A percentile compares a stretch with the other conserved stretches of the same genome.
These are phyloP conservation scores for Drosophila tanythrix DNA, from an alignment of 2,888 invertebrate species.

Conservation along the genomic window DNA sequence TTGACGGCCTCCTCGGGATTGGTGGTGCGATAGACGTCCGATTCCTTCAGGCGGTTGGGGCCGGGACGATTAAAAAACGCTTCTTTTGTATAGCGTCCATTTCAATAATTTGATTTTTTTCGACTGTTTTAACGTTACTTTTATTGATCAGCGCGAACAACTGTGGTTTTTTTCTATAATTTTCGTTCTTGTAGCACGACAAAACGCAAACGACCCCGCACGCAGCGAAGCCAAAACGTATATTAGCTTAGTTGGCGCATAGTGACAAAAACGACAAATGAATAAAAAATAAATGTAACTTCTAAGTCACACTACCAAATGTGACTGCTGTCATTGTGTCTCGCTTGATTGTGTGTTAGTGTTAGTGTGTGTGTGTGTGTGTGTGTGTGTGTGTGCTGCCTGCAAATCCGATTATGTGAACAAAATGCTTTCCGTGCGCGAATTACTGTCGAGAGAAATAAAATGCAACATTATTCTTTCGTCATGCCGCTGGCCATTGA, in stretches of 20 bases:
- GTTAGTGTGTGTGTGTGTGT: background rate
- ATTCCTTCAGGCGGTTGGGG: conserved; percentile 88
- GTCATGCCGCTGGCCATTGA: conserved; percentile 61
- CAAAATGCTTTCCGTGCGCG: conserved; percentile 71
- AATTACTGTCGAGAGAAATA: conserved; percentile 77
- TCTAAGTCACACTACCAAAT: conserved; percentile 37
- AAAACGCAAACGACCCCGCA: too few species aligned
- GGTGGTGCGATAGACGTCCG: conserved; percentile 87
- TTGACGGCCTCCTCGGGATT: conserved; percentile 88
- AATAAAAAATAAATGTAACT: conserved; percentile 51
- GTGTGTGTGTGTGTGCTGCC: background rate
- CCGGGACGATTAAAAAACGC: conserved; percentile 79
- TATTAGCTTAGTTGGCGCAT: conserved; percentile 17
- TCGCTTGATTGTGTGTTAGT: background rate
- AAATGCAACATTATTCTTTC: conserved; percentile 79
- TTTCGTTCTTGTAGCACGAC: too few species aligned
- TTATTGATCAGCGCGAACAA: too few species aligned
- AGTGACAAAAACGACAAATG: conserved; percentile 33
- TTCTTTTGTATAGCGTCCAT: conserved; percentile 70
- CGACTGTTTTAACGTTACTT: too few species aligned
- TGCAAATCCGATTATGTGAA: conserved; percentile 76
- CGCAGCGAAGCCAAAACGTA: too few species aligned
- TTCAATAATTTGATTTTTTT: conserved; percentile 78
- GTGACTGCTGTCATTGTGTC: conserved; percentile 33
- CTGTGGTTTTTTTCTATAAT: too few species aligned